A percentile compares a stretch with the other conserved stretches of the same genome.
These are phyloP conservation scores for Mythimna pallens DNA, from an alignment of 2,888 invertebrate species.

Conservation along the genomic window DNA sequence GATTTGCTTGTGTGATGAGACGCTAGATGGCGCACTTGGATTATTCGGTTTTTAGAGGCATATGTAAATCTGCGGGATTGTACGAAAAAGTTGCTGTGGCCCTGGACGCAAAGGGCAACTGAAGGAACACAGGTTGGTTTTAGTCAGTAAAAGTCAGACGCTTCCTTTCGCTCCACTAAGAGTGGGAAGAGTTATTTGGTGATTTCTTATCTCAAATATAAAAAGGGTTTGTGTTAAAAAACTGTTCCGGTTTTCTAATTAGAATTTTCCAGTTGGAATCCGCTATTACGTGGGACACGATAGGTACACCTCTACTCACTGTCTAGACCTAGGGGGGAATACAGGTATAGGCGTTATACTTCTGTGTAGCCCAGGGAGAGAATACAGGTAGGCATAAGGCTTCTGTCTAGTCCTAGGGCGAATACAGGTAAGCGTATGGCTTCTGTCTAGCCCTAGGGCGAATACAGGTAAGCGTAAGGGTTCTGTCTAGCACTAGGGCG, in stretches of 20 bases:
- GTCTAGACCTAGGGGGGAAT: neutral
- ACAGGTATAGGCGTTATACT: neutral
- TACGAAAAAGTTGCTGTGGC: too few species aligned
- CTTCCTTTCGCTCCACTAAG: too few species aligned
- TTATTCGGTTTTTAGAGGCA: too few species aligned
- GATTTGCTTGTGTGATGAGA: neutral
- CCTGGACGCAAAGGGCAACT: too few species aligned
- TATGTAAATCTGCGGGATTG: too few species aligned
- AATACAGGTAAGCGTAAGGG: neutral
- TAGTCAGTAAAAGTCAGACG: too few species aligned
- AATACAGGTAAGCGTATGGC: too few species aligned
- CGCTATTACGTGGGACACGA: neutral
- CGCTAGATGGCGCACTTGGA: neutral
- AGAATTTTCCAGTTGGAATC: neutral
- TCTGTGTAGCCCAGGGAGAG: neutral
- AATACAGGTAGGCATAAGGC: neutral
- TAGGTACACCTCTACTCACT: neutral
- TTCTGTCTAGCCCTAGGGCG: neutral
- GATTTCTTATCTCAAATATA: neutral
- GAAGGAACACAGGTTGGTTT: too few species aligned
- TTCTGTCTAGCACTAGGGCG: neutral
- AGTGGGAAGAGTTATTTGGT: too few species aligned
- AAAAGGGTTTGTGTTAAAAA: neutral
- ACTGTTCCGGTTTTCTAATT: neutral
- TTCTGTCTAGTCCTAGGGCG: neutral